Conservation (phyloP, 1,140 invertebrate species). For the Limonius californicus region DNA sequence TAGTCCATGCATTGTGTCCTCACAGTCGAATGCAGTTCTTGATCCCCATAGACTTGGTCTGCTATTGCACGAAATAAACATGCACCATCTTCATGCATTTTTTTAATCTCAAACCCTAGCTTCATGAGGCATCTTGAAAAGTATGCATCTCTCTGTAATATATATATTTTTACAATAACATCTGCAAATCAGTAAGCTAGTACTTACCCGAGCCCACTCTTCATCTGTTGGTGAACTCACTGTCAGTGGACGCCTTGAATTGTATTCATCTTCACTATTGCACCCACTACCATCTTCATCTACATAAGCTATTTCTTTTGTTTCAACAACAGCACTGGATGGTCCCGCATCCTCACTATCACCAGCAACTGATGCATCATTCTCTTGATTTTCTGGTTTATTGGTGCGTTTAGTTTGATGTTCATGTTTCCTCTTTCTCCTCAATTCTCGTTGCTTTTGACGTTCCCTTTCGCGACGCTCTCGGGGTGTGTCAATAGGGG, state of each 20-base stretch:
- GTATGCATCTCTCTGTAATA: slow-evolving; percentile 41
- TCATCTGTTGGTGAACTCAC: slow-evolving; percentile 39
- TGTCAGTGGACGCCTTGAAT: slow-evolving; percentile 33
- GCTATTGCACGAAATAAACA: slow-evolving; percentile 89
- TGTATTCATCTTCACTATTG: slow-evolving; percentile 48
- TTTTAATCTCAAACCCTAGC: slow-evolving; percentile 78
- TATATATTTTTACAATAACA: background rate
- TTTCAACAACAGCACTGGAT: slow-evolving; percentile 35
- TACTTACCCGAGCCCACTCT: slow-evolving; percentile 43
- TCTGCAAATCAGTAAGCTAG: background rate
- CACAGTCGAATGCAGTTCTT: slow-evolving; percentile 85
- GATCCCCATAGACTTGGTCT: slow-evolving; percentile 90
- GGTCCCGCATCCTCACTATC: slow-evolving; percentile 31
- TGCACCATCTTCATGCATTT: slow-evolving; percentile 90
- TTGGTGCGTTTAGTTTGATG: slow-evolving; percentile 3
- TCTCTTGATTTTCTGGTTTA: slow-evolving; percentile 1
- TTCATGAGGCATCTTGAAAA: slow-evolving; percentile 73
- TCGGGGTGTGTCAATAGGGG: slow-evolving; percentile 32
- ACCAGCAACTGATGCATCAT: slow-evolving; percentile 22
- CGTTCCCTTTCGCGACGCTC: slow-evolving; percentile 19
- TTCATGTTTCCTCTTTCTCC: slow-evolving; percentile 17
- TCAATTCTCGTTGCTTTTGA: background rate
- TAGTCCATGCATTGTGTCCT: slow-evolving; percentile 91
- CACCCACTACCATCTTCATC: slow-evolving; percentile 45
- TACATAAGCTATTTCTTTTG: slow-evolving; percentile 26